A percentile compares a stretch with the other conserved stretches of the same genome.
phyloP scores from a whole-genome alignment of 2,888 invertebrate genomes.

The Lampropteryx suffumata region DNA sequence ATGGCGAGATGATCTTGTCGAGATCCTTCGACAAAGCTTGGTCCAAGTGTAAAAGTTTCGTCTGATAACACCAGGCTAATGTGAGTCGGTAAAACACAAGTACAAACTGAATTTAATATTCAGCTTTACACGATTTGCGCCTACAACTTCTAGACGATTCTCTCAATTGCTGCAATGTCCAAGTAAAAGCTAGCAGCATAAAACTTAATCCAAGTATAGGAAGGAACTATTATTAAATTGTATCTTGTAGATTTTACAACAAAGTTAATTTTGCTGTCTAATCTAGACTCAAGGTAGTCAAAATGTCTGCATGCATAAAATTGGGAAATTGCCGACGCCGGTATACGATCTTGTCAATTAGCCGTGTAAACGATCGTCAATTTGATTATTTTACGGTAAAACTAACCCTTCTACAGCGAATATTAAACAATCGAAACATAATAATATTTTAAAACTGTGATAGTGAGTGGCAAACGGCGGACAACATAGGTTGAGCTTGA shows the following conservation, averaged over 20 bases:
- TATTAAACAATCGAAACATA: no score
- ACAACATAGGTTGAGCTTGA: slow-evolving; percentile 56
- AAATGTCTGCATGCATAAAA: slow-evolving; percentile 14
- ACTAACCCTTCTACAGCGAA: slow-evolving; percentile 2
- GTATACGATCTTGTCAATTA: slow-evolving; percentile 41
- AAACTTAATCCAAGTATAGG: slow-evolving; percentile 17
- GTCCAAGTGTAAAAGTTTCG: no score
- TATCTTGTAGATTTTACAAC: slow-evolving; percentile 4
- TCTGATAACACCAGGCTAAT: no score
- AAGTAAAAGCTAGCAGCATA: slow-evolving; percentile 4
- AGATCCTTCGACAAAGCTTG: no score
- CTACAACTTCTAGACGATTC: slow-evolving; percentile 9
- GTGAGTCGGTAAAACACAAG: no score
- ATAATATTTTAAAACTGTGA: slow-evolving; percentile 1
- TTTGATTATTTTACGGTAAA: slow-evolving; percentile 15
- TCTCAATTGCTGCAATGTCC: slow-evolving; percentile 7
- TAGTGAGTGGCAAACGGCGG: slow-evolving; percentile 41
- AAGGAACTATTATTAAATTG: no score
- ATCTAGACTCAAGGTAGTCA: slow-evolving; percentile 1
- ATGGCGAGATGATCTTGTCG: no score
- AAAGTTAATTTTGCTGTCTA: slow-evolving; percentile 17
- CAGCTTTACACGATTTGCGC: slow-evolving; percentile 24
- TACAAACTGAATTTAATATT: no score
- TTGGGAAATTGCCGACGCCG: slow-evolving; percentile 45
- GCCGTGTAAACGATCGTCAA: slow-evolving; percentile 33